These are phyloP conservation scores for Agrilus biguttatus DNA, from an alignment of 2,888 invertebrate genomes.

Conservation along the genomic window DNA sequence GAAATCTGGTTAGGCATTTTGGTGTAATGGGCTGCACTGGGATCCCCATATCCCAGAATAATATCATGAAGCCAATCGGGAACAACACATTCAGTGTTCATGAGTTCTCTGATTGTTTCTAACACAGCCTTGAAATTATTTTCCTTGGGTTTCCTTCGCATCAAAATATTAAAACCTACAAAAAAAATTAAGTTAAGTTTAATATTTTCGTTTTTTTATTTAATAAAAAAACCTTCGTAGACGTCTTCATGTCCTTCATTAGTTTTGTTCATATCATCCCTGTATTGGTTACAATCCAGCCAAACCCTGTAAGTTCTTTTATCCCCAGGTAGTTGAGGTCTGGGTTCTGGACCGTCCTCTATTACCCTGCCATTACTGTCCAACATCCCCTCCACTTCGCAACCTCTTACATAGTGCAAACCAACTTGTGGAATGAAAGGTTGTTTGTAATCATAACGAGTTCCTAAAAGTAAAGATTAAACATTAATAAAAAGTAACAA, in stretches of 20 bases:
- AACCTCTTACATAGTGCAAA: slow-evolving; percentile 82
- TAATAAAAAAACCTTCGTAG: slow-evolving; percentile 20
- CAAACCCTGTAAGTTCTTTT: slow-evolving; percentile 84
- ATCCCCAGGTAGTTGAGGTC: slow-evolving; percentile 77
- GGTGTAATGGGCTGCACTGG: slow-evolving; percentile 91
- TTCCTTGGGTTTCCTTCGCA: slow-evolving; percentile 98
- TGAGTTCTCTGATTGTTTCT: slow-evolving; percentile 94
- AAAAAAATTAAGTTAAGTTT: slow-evolving; percentile 43
- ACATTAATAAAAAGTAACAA: neutral
- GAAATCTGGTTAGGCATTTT: slow-evolving; percentile 80
- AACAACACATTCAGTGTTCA: slow-evolving; percentile 98
- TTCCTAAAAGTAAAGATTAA: slow-evolving; percentile 34
- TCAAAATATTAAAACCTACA: slow-evolving; percentile 77
- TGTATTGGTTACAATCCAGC: slow-evolving; percentile 95
- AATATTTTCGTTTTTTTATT: slow-evolving; percentile 1
- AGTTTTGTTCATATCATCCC: slow-evolving; percentile 75
- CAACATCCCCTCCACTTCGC: slow-evolving; percentile 97
- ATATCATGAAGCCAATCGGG: slow-evolving; percentile 95
- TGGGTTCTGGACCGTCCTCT: slow-evolving; percentile 88
- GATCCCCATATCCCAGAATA: slow-evolving; percentile 95
- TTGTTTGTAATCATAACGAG: slow-evolving; percentile 65
- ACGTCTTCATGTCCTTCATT: slow-evolving; percentile 65
- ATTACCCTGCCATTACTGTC: slow-evolving; percentile 91
- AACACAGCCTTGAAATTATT: slow-evolving; percentile 99
- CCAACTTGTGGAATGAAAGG: slow-evolving; percentile 90